Evolutionary conservation across 2,888 invertebrate genomes (phyloP).

Genomic region (Sericinus montela): DNA sequence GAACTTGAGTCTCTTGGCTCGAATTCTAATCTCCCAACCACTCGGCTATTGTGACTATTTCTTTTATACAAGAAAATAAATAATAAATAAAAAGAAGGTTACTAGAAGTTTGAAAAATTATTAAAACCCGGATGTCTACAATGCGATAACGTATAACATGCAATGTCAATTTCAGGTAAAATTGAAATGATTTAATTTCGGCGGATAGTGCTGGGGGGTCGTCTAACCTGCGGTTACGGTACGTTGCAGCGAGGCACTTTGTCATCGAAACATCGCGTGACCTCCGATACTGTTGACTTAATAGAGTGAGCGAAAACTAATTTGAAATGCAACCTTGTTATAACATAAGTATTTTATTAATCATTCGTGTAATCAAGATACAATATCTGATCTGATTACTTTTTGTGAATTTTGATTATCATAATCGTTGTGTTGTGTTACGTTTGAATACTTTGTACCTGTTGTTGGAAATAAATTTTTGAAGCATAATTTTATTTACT

Average conservation of each 20-base stretch:
- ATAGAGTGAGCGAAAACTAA: slow-evolving; percentile 58
- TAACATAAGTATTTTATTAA: slow-evolving; percentile 27
- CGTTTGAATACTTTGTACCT: too few species aligned
- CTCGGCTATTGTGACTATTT: too few species aligned
- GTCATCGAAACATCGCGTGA: slow-evolving; percentile 62
- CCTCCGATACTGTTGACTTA: slow-evolving; percentile 60
- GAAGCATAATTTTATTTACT: too few species aligned
- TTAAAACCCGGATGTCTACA: slow-evolving; percentile 27
- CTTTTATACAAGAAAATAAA: too few species aligned
- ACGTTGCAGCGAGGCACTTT: slow-evolving; percentile 30
- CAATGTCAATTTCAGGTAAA: slow-evolving; percentile 53
- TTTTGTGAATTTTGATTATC: background rate
- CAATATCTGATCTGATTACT: too few species aligned
- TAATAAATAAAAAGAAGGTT: too few species aligned
- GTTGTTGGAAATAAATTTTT: too few species aligned
- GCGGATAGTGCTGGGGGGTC: slow-evolving; percentile 49
- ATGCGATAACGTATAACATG: slow-evolving; percentile 55
- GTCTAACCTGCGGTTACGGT: slow-evolving; percentile 27
- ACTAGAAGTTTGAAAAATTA: too few species aligned
- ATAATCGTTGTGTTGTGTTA: too few species aligned
- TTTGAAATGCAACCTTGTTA: slow-evolving; percentile 39
- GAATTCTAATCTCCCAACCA: too few species aligned
- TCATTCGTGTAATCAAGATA: slow-evolving; percentile 20
- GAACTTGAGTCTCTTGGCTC: too few species aligned
- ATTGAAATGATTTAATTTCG: slow-evolving; percentile 73